Evolutionary conservation across 2,888 invertebrate genomes (phyloP).

Genomic region (Strigamia crassipes): DNA sequence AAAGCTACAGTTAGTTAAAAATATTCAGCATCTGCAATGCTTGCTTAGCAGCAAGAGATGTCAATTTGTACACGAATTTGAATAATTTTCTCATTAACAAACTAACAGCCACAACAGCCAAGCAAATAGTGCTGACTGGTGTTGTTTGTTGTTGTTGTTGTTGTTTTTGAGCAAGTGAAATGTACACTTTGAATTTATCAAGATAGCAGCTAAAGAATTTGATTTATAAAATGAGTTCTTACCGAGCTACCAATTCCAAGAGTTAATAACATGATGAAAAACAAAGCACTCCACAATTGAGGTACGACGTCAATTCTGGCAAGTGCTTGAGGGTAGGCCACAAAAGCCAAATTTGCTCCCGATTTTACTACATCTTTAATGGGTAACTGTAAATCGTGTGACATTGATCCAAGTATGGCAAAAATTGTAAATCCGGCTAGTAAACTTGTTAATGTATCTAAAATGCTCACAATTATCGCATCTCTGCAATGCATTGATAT

Average conservation of each 20-base stretch:
- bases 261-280: conserved; percentile 59
- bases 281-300: conserved; percentile 58
- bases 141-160: background rate
- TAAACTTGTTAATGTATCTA: conserved; percentile 55
- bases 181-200: no score
- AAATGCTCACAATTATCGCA: conserved; percentile 57
- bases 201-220: background rate
- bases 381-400: conserved; percentile 57
- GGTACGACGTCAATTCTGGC: conserved; percentile 55
- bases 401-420: conserved; percentile 60
- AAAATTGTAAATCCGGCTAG: conserved; percentile 59
- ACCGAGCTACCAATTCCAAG: conserved; percentile 57
- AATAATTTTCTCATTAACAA: no score
- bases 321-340: conserved; percentile 58
- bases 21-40: background rate
- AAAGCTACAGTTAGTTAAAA: background rate
- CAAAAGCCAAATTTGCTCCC: conserved; percentile 59
- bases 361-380: conserved; percentile 59
- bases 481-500: conserved; percentile 55
- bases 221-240: background rate
- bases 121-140: background rate
- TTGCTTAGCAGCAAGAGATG: background rate
- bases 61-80: no score
- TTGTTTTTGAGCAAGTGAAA: no score
- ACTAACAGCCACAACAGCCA: no score